phyloP scores from a whole-genome alignment of 2,888 invertebrate genomes.

The Drosophila atroscutellata region DNA sequence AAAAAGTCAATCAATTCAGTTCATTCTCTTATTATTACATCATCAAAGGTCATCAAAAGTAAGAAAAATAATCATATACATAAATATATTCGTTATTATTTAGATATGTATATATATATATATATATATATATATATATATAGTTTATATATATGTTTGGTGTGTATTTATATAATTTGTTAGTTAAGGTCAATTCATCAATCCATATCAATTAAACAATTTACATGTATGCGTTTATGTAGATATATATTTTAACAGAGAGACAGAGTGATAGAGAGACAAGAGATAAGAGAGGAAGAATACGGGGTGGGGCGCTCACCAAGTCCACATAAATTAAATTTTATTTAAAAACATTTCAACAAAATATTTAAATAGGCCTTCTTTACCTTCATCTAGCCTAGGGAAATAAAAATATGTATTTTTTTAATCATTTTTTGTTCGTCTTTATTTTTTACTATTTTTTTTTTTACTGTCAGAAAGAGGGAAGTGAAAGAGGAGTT shows the following conservation, averaged over 20 bases:
- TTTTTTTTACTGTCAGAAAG: background rate
- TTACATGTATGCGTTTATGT: conserved; percentile 72
- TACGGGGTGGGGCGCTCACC: conserved; percentile 69
- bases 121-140: conserved; percentile 23
- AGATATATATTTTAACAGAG: conserved; percentile 50
- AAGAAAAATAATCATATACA: conserved; percentile 72
- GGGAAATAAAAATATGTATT: background rate
- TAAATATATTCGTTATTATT: conserved; percentile 63
- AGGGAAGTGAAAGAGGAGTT: background rate
- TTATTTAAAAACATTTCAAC: conserved; percentile 16
- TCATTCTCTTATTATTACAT: conserved; percentile 76
- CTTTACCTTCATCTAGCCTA: background rate
- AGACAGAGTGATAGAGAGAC: conserved; percentile 49
- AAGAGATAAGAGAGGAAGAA: conserved; percentile 59
- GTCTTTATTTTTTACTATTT: background rate
- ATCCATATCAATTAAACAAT: conserved; percentile 78
- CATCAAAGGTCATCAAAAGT: conserved; percentile 76
- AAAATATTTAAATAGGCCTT: background rate
- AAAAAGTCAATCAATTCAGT: conserved; percentile 75
- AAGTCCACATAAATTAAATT: conserved; percentile 70
- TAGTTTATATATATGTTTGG: conserved; percentile 24
- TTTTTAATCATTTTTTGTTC: background rate
- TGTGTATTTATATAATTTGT: conserved; percentile 22
- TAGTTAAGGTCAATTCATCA: conserved; percentile 70
- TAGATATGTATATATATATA: conserved; percentile 31